phyloP scores from a whole-genome alignment of 2,113 vertebrate genomes.

The Gadus macrocephalus region DNA sequence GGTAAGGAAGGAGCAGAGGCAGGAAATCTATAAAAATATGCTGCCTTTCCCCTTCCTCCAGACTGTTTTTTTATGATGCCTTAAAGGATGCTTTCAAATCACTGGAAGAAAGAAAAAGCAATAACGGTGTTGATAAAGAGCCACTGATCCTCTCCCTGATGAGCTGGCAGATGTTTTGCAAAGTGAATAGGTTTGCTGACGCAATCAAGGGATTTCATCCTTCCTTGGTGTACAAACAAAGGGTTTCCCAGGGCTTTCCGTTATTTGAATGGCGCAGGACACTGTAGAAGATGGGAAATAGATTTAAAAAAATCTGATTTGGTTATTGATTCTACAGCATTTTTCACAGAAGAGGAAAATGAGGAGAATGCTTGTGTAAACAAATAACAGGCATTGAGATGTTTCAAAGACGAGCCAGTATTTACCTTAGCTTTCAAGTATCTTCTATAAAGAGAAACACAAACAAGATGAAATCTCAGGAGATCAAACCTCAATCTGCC shows the following conservation, averaged over 20 bases:
- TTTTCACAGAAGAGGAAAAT: constrained; percentile 24
- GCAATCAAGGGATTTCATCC: constrained; percentile 24
- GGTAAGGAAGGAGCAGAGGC: constrained; percentile 76
- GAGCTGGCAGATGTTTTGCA: constrained; percentile 19
- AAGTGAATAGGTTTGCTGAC: constrained; percentile 1
- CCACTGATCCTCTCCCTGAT: constrained; percentile 26
- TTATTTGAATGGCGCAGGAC: constrained; percentile 7
- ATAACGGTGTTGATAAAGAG: constrained; percentile 29
- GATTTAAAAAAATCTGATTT: constrained; percentile 22
- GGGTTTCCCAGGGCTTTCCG: constrained; percentile 9
- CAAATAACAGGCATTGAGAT: constrained; percentile 50
- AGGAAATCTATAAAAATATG: constrained; percentile 21
- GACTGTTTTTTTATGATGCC: too few species aligned
- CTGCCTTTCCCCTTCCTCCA: constrained; percentile 11
- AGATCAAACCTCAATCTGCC: constrained; percentile 73
- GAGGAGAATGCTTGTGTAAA: constrained; percentile 34
- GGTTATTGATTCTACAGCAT: constrained; percentile 43
- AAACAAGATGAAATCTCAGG: constrained; percentile 58
- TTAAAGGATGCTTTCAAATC: constrained; percentile 11
- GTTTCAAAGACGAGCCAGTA: constrained; percentile 51
- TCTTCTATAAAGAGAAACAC: constrained; percentile 61
- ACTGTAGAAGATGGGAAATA: background rate
- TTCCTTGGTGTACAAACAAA: constrained; percentile 7
- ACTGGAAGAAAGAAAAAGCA: constrained; percentile 17
- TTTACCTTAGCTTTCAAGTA: constrained; percentile 53